Evolutionary conservation across 2,113 vertebrate genomes (phyloP).

Genomic region (Hystrix brachyura): DNA sequence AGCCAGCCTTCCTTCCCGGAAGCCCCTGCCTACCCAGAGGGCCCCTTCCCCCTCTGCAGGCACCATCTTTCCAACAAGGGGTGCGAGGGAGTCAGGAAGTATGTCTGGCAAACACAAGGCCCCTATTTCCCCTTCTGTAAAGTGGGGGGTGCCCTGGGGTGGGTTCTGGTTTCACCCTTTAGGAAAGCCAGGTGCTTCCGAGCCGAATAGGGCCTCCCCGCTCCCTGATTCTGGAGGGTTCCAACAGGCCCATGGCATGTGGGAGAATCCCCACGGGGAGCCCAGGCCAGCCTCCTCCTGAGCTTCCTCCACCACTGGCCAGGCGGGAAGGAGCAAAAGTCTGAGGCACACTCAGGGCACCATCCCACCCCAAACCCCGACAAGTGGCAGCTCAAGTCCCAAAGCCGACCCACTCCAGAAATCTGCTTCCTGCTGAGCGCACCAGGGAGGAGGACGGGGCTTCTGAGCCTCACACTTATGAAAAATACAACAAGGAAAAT

Average conservation of each 20-base stretch:
- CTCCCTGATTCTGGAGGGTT: constrained; percentile 21
- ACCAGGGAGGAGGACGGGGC: not conserved
- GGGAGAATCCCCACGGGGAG: not conserved
- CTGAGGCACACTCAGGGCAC: not conserved
- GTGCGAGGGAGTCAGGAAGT: not conserved
- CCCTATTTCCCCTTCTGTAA: not conserved
- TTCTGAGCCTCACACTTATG: constrained; percentile 38
- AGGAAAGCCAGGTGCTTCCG: not conserved
- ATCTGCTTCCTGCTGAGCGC: not conserved
- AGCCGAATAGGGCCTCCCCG: not conserved
- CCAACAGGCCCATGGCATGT: not conserved
- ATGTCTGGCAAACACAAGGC: rapidly evolving
- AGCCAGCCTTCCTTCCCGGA: constrained; percentile 85
- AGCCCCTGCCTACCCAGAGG: constrained; percentile 90
- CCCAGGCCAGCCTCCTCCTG: not conserved
- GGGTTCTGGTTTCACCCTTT: not conserved
- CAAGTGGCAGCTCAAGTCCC: constrained; percentile 8
- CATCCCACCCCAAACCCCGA: not conserved
- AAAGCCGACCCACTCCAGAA: constrained; percentile 41
- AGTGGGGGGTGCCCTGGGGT: not conserved
- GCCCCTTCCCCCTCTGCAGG: not conserved
- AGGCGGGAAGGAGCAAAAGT: not conserved
- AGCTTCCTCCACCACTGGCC: not conserved
- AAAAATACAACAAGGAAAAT: constrained; percentile 74
- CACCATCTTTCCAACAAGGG: not conserved